Conservation (phyloP, 1,140 invertebrate genomes). For the Lucilia cuprina region DNA sequence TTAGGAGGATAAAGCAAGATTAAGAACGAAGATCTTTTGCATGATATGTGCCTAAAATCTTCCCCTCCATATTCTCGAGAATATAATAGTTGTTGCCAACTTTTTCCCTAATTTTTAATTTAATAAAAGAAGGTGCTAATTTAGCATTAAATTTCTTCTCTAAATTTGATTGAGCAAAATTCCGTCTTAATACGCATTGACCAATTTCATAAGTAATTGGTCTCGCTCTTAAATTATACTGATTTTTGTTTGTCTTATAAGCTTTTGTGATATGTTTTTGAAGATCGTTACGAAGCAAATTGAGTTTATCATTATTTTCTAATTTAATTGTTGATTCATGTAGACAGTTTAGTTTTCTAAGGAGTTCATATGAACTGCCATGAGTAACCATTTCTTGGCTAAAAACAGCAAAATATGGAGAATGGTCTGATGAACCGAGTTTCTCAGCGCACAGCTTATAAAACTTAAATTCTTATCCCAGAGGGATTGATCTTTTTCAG, state of each 20-base stretch:
- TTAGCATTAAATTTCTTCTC: neutral
- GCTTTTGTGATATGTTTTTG: neutral
- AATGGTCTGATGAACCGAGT: neutral
- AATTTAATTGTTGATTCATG: neutral
- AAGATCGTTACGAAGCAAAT: neutral
- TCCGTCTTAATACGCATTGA: conserved; percentile 13
- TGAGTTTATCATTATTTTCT: neutral
- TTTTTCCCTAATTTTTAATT: neutral
- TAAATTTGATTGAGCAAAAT: conserved; percentile 19
- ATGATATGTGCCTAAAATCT: neutral
- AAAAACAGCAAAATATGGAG: conserved; percentile 16
- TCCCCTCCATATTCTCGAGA: neutral
- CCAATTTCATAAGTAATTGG: neutral
- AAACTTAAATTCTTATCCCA: conserved; percentile 36
- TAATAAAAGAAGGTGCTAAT: conserved; percentile 9
- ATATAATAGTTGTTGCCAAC: too few relatives aligned
- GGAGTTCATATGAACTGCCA: neutral
- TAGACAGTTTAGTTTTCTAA: neutral
- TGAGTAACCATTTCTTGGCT: conserved; percentile 18
- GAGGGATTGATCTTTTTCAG: neutral
- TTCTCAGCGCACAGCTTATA: conserved; percentile 24
- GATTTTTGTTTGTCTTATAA: neutral
- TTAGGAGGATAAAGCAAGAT: neutral
- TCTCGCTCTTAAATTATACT: neutral
- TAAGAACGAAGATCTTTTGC: neutral